A percentile compares a stretch with the other conserved stretches of the same genome.
Conservation (phyloP, 2,113 vertebrate genomes). For the Pao palembangensis region DNA sequence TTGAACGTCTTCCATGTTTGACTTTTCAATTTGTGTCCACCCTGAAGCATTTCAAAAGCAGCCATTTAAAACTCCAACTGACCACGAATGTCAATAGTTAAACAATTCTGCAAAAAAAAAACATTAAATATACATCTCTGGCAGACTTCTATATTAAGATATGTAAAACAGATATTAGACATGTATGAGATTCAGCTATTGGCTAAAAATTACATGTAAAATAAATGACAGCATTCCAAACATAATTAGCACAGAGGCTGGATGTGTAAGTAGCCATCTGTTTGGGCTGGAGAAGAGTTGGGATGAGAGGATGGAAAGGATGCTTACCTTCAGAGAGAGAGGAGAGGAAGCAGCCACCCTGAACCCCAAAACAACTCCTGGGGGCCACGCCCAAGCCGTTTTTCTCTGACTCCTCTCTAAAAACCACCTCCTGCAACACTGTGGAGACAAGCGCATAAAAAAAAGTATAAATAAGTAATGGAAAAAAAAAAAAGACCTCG, state of each 20-base stretch:
- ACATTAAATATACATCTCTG: background rate
- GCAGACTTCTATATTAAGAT: conserved; percentile 6
- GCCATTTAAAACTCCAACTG: conserved; percentile 23
- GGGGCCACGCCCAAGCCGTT: conserved; percentile 76
- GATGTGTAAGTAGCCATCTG: conserved; percentile 13
- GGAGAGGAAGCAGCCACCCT: conserved; percentile 81
- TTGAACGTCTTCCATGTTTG: conserved; percentile 18
- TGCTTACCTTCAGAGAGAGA: conserved; percentile 79
- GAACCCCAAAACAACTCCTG: conserved; percentile 80
- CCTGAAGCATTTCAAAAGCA: conserved; percentile 27
- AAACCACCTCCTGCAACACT: conserved; percentile 82
- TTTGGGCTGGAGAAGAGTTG: conserved; percentile 3
- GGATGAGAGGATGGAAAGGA: background rate
- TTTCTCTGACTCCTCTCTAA: conserved; percentile 81
- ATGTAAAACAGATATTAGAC: conserved; percentile 26
- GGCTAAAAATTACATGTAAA: conserved; percentile 1
- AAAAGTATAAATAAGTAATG: conserved; percentile 34
- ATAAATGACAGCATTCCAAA: background rate
- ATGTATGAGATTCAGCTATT: conserved; percentile 11
- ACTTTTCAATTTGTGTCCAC: conserved; percentile 25
- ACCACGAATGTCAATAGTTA: conserved; percentile 7
- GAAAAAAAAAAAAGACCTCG: background rate
- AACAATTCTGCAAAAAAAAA: background rate
- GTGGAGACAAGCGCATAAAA: conserved; percentile 63
- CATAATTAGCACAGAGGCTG: conserved; percentile 17